Conservation (phyloP, 1,140 invertebrate species). For the Zophobas atratus region DNA sequence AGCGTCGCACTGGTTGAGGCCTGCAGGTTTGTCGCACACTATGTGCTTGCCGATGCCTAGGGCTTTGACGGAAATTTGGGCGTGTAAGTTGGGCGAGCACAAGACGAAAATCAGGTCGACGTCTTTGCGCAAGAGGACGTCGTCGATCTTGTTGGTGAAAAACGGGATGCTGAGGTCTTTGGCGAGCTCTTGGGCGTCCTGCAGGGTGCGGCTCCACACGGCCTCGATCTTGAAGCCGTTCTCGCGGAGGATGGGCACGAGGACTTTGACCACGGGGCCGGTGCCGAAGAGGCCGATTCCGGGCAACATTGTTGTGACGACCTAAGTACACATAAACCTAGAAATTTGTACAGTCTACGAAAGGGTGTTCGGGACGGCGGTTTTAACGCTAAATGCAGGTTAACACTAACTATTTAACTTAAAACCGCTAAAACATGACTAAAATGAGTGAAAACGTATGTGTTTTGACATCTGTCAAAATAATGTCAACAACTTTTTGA, state of each 20-base stretch:
- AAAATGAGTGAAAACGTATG: too few relatives aligned
- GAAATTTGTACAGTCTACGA: too few relatives aligned
- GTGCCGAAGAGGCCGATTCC: constrained; percentile 97
- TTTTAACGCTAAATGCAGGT: too few relatives aligned
- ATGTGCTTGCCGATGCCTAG: constrained; percentile 98
- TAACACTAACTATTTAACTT: too few relatives aligned
- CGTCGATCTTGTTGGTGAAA: constrained; percentile 94
- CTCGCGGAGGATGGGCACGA: constrained; percentile 92
- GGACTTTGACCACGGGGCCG: constrained; percentile 87
- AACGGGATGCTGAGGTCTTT: constrained; percentile 90
- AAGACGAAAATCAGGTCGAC: constrained; percentile 96
- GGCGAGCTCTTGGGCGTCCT: constrained; percentile 86
- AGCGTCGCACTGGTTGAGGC: constrained; percentile 89
- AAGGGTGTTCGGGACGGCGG: too few relatives aligned
- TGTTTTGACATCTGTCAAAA: too few relatives aligned
- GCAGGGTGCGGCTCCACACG: constrained; percentile 89
- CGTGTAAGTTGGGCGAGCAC: constrained; percentile 94
- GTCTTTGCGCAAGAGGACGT: constrained; percentile 92
- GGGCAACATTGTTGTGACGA: constrained; percentile 76
- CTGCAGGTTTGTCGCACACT: constrained; percentile 94
- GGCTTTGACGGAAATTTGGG: constrained; percentile 97
- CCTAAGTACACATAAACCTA: background rate
- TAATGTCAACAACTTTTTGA: too few relatives aligned
- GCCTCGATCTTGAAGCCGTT: constrained; percentile 94
- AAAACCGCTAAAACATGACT: too few relatives aligned